Evolutionary conservation across 1,140 invertebrate species (phyloP), one percentile per base, ranked within the genome.

Genomic region (Monomorium pharaonis): DNA sequence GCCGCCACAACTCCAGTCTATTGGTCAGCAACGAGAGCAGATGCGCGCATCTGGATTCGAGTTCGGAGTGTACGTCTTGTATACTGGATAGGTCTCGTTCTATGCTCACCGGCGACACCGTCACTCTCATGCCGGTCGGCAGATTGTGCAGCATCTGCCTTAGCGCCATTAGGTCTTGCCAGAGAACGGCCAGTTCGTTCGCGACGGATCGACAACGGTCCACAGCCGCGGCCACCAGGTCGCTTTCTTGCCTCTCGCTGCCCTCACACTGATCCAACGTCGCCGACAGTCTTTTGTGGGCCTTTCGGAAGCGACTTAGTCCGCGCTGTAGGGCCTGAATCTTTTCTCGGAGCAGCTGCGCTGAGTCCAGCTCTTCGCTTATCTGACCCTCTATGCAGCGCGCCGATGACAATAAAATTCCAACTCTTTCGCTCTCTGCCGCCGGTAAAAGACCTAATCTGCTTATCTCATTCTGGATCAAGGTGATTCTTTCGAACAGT

Each of bases 401-500:
- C 0, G 97, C 97, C 27, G 96, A 95, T 0, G 96, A 95, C 14
- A 98, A 93, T 0, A 98, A 93, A 76, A 96, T 94, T 5, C 97
- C 97, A n/a, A 98, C 96, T 85, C 96, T 96, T 86, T 98, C 97
- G 0, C 97, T 97, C 90, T 98, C 97, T 0, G 96, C 95, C 0
- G 97, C 96, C 0, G 97, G 97, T 9, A 98, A 92, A 16, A 97
- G 94, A 47, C 97, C 97, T 51, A 98, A 93, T 85, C 96, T 95
- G 5, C 97, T 97, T n/a, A 98, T 93, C 89, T 98, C 97, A 89
- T 98, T 97, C 93, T 97, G 97, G 89, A 98, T 97, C 18, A 96
- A 96, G 49, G 96, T 96, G 1, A 98, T 96, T n/a, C 97, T 96
- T 2, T 96, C 96, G 30, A 96, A 97, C 86, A 98, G 95, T 1